A percentile compares a stretch with the other conserved stretches of the same genome.
Conservation (phyloP, 1,140 invertebrate genomes). For the Drosophila pallidifrons region DNA sequence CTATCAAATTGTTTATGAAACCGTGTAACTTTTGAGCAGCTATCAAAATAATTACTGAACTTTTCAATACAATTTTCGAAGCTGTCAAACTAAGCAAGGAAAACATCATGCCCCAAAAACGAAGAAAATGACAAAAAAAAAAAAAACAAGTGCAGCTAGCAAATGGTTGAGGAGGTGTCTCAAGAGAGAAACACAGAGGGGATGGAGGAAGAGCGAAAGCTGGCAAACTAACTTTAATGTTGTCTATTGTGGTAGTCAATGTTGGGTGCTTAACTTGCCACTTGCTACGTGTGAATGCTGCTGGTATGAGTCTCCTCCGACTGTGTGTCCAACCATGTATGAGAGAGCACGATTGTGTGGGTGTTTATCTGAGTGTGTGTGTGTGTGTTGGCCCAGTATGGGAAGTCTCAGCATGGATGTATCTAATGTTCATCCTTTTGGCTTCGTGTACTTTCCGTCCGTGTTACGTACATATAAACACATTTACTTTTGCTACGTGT, state of each 20-base stretch:
- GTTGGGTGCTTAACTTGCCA: constrained; percentile 77
- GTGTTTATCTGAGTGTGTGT: not conserved
- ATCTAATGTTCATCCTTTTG: constrained; percentile 82
- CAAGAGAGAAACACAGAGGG: constrained; percentile 23
- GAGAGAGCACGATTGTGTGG: not conserved
- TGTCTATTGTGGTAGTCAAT: constrained; percentile 81
- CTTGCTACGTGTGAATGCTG: constrained; percentile 55
- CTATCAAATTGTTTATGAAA: no score
- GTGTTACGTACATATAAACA: constrained; percentile 63
- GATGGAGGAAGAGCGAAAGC: constrained; percentile 10
- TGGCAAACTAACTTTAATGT: constrained; percentile 71
- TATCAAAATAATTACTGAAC: not conserved
- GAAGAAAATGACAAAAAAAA: constrained; percentile 3
- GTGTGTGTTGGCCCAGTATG: constrained; percentile 43
- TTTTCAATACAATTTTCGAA: not conserved
- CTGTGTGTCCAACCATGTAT: constrained; percentile 22
- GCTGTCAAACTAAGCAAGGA: not conserved
- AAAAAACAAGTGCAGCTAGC: constrained; percentile 12
- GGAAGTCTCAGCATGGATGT: constrained; percentile 79
- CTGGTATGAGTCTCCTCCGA: constrained; percentile 1
- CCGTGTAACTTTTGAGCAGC: no score
- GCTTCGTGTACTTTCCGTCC: constrained; percentile 65
- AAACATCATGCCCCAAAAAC: not conserved
- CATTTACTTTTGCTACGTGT: constrained; percentile 78
- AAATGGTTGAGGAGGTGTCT: constrained; percentile 5